Conservation (phyloP, 1,140 invertebrate species). For the Brachionus angularis region DNA sequence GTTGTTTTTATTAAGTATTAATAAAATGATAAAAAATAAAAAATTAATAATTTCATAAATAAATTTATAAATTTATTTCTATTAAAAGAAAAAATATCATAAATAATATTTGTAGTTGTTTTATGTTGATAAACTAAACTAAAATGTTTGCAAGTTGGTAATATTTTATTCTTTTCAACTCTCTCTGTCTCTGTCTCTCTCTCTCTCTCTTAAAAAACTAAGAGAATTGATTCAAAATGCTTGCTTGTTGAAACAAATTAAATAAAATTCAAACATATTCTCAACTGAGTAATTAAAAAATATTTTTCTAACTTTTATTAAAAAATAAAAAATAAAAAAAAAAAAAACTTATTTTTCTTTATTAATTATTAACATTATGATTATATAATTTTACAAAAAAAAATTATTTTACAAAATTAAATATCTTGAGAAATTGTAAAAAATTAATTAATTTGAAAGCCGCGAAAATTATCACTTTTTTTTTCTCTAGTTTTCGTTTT, state of each 20-base stretch:
- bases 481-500: not conserved
- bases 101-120: too few relatives aligned
- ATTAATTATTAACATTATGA: too few relatives aligned
- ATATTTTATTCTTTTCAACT: too few relatives aligned
- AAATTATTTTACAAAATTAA: not conserved
- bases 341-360: constrained; percentile 16
- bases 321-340: not conserved
- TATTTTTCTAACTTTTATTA: constrained; percentile 40
- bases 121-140: too few relatives aligned
- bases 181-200: too few relatives aligned
- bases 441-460: constrained; percentile 22
- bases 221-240: constrained; percentile 5
- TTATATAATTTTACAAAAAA: not conserved
- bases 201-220: too few relatives aligned
- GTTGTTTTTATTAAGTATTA: too few relatives aligned
- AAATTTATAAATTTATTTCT: too few relatives aligned
- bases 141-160: too few relatives aligned
- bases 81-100: too few relatives aligned
- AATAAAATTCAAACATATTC: constrained; percentile 3
- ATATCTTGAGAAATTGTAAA: not conserved
- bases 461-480: constrained; percentile 36
- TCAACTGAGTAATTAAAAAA: constrained; percentile 6
- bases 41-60: too few relatives aligned
- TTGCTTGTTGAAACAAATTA: not conserved
- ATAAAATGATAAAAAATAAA: too few relatives aligned